Base-by-base conservation (phyloP, 1,140 invertebrate genomes). In the Steinernema feltiae region DNA sequence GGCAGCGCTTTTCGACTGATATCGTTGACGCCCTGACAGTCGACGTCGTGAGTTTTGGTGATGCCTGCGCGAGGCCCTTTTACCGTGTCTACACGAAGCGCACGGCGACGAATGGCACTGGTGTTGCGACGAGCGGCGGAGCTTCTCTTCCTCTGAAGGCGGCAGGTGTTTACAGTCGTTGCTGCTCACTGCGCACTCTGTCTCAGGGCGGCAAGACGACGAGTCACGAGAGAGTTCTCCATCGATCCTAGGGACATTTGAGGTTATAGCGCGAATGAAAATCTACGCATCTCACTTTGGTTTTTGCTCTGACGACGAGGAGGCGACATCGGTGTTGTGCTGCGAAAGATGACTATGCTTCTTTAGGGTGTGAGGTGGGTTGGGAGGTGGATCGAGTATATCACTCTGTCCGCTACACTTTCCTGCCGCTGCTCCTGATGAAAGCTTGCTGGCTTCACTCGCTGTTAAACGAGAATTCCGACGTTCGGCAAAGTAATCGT, bases 81-180 rank as follows among this genome's bases (percentile, higher is more conserved):
- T 63, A 63, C 53, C 53, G 53, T 63, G 15, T 63, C 53, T 63
- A 27, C 24, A 63, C 15, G 24, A 63, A 15, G 53, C 24, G 53
- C 53, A 63, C 53, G 53, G 53, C 53, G 53, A 63, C 24, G 53
- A 63, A 15, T 63, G 53, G 24, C 53, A 63, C 15, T 63, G 53
- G 24, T 63, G 53, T n/a, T 63, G 24, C 15, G 53, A 63, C 3
- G 53, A 63, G 7, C 24, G 53, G 15, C 24, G 53, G 24, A 63
- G 53, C 24, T 63, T 15, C 24, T 63, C 53, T 63, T 27, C 53
- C 24, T 63, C 53, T 12, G 53, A n/a, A 63, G 24, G 15, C 24
- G 24, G 53, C 15, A 27, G 53, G 53, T 63, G 15, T 27, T 27
- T 63, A 21, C 53, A n/a, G 15, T 63, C 53, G 24, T n/a, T n/a